These are phyloP conservation scores for Telenomus remus DNA, from an alignment of 1,140 invertebrate genomes.

Conservation along the genomic window DNA sequence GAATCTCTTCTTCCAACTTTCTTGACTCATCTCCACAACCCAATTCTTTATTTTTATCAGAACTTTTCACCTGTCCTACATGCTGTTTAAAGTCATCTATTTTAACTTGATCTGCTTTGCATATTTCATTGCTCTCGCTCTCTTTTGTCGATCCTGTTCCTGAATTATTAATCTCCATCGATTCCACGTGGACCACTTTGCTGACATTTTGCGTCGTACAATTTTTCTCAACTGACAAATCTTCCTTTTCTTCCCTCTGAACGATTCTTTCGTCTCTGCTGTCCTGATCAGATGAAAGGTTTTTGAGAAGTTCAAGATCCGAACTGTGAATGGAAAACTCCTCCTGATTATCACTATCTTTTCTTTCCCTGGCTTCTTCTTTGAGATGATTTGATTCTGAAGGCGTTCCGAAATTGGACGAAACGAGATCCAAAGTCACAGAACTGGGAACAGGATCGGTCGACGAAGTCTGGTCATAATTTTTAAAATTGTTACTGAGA, in stretches of 20 bases:
- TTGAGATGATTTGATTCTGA: not conserved
- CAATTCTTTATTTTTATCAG: not conserved
- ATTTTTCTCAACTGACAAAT: too few relatives aligned
- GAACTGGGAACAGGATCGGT: conserved; percentile 4
- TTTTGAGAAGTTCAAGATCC: not conserved
- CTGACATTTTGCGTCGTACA: too few relatives aligned
- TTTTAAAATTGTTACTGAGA: conserved; percentile 11
- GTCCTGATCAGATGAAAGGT: not conserved
- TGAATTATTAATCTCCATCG: too few relatives aligned
- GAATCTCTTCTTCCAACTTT: not conserved
- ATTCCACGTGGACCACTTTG: too few relatives aligned
- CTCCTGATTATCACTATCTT: not conserved
- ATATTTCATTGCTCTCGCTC: not conserved
- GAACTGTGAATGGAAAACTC: not conserved
- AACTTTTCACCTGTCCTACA: conserved; percentile 1
- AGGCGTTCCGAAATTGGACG: conserved; percentile 1
- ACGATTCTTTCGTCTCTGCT: too few relatives aligned
- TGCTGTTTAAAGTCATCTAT: not conserved
- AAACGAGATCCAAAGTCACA: not conserved
- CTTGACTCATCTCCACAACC: not conserved
- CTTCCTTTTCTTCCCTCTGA: too few relatives aligned
- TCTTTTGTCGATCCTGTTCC: not conserved
- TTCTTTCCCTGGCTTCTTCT: not conserved
- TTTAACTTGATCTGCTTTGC: not conserved
- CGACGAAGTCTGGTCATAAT: conserved; percentile 23